Percentiles rank a stretch among this genome's conserved stretches.
Evolutionary conservation across 2,113 vertebrate genomes (phyloP).

Genomic region (Alethe castanea): DNA sequence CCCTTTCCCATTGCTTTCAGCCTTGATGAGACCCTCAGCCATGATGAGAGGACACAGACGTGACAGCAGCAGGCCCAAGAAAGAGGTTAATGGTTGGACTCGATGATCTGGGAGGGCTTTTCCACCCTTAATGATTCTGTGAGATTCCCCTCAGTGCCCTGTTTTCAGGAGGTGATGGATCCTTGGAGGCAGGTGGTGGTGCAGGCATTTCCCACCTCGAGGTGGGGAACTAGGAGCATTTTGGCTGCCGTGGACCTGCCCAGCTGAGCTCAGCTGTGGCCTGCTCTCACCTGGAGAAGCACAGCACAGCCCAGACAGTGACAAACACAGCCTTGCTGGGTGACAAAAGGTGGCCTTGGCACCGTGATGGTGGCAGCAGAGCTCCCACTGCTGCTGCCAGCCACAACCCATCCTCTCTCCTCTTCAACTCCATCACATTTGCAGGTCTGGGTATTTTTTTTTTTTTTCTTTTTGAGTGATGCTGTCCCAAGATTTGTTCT

Average conservation of each 20-base stretch:
- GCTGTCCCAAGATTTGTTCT: background rate
- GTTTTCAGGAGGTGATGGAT: background rate
- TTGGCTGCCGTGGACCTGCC: background rate
- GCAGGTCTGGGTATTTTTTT: background rate
- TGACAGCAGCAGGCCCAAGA: background rate
- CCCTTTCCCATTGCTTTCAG: background rate
- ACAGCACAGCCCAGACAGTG: rapidly evolving
- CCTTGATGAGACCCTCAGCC: background rate
- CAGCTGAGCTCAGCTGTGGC: background rate
- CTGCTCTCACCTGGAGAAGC: background rate
- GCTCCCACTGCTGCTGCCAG: background rate
- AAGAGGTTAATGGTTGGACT: background rate
- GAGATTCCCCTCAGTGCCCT: background rate
- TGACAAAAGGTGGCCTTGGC: background rate
- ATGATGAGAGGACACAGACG: background rate
- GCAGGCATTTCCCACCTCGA: rapidly evolving
- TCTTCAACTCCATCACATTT: background rate
- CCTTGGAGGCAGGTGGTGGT: rapidly evolving
- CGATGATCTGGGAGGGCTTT: background rate
- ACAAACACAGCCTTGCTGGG: background rate
- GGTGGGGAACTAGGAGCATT: background rate
- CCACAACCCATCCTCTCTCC: background rate
- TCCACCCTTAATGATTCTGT: background rate
- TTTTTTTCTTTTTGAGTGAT: background rate
- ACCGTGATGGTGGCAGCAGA: background rate